Evolutionary conservation across 2,797 vertebrate genomes (phyloP), one percentile per base, ranked within the genome.

Genomic region (Halcyon smyrnensis): DNA sequence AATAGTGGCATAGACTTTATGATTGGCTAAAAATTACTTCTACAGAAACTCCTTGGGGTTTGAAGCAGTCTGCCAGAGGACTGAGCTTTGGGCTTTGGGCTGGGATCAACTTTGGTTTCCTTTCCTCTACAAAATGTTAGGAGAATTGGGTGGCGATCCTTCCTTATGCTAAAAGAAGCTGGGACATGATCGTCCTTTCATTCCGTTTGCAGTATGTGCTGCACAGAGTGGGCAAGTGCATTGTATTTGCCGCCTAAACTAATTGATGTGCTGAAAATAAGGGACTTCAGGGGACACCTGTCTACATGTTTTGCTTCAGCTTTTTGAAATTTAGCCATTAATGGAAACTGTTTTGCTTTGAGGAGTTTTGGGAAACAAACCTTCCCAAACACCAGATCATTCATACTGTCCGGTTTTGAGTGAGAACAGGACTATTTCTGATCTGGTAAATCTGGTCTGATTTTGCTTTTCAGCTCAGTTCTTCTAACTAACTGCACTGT

Each of bases 131-230:
- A 4, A 8, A 32, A 19, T 3, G 12, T 11, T 10, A 3, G 23
- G 50, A 4, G 2, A 20, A 14, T 39, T 0, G 0, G 43, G 30
- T 62, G 27, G 7, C 0, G 3, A 1, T 21, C 28, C 14, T 11
- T 46, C 9, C 27, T 15, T 50, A 50, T 9, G 43, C n/a, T 43
- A 12, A 3, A 28, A 53, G 12, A 1, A 21, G 27, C 13, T 4
- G 13, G 27, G 15, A 25, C 1, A 1, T 1, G 32, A 28, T 27
- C 23, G 6, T 8, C 24, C 18, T 6, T 8, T 9, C 43, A 0
- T 8, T 25, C 20, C 1, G 4, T 19, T 41, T 15, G 41, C 7
- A 2, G 16, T 3, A 2, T 3, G 3, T n/a, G 30, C 37, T 9
- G n/a, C 19, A 6, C 12, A 6, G 2, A 20, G 56, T 1, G 32